Conservation (phyloP, 2,888 invertebrate genomes). For the Andrena fulva region DNA sequence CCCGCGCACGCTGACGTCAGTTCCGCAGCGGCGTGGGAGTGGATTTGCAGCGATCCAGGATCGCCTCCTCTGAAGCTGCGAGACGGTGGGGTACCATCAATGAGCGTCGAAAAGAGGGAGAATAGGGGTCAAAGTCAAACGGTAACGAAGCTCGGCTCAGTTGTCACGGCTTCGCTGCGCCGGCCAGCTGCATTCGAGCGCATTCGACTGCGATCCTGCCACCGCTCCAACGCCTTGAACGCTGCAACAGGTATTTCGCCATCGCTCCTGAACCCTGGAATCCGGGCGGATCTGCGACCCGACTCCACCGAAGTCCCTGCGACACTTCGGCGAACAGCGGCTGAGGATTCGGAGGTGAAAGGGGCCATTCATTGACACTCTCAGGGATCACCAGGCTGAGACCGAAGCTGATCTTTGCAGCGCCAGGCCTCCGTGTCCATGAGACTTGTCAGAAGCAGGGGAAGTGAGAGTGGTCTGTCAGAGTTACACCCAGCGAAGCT, state of each 20-base stretch:
- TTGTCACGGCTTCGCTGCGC: constrained; percentile 68
- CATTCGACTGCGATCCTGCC: constrained; percentile 26
- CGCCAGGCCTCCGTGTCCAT: no score
- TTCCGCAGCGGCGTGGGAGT: neutral
- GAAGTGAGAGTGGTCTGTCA: no score
- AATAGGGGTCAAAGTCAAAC: constrained; percentile 80
- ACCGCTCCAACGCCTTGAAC: constrained; percentile 17
- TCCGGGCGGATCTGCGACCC: neutral
- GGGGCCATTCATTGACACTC: no score
- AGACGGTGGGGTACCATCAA: constrained; percentile 68
- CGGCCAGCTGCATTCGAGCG: constrained; percentile 53
- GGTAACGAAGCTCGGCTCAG: constrained; percentile 69
- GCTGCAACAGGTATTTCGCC: constrained; percentile 57
- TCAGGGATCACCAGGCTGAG: no score
- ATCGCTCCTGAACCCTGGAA: neutral
- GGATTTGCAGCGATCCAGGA: neutral
- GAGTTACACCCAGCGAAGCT: no score
- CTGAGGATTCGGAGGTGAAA: neutral
- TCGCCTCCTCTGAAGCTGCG: constrained; percentile 31
- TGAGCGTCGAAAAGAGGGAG: constrained; percentile 74
- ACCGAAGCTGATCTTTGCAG: no score
- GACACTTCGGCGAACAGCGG: neutral
- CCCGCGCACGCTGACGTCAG: constrained; percentile 22
- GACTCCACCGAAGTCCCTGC: neutral
- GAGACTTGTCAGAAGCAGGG: no score